Evolutionary conservation across 2,113 vertebrate genomes (phyloP), one percentile per base, ranked within the genome.

Genomic region (Dipodomys stephensi): DNA sequence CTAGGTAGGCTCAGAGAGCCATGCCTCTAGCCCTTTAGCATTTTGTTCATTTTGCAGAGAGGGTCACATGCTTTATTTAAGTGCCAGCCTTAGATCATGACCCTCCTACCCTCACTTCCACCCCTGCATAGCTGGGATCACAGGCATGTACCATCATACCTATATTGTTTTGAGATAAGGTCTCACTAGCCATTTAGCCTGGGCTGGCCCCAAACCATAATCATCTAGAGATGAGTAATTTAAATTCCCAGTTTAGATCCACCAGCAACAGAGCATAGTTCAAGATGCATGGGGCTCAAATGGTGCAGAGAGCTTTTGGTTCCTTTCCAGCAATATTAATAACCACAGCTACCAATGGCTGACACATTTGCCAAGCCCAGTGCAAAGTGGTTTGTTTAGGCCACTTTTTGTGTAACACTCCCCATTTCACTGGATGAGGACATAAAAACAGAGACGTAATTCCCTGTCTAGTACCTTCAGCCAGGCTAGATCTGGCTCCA

Each of bases 231-330:
- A 32, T 20, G 35, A 73, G 32, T 18, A 39, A 13, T 82, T 92
- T 78, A 96, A 90, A 78, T 78, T 35, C 19, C 73, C 80, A 49
- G 20, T 74, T 57, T 95, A 72, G 53, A 80, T 80, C 79, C 83
- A 89, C 62, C 32, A 88, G 60, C 46, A 85, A 49, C 15, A 76
- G 22, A 18, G 30, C 32, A 49, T 16, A 53, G 83, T 71, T 49
- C 25, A 76, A 46, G 28, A 46, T 10, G 16, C 12, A 53, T 28
- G 35, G 84, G 46, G 46, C 84, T 60, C 49, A 49, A 49, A 49
- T 49, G 12, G 49, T 49, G 12, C 68, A 30, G 6, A 77, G 35
- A 81, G 9, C 32, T 35, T 91, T 74, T n/a, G 69, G 67, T 35
- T 83, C 60, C 65, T 91, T 79, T 91, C 71, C 77, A 35, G n/a